phyloP scores from a whole-genome alignment of 2,113 vertebrate genomes.

The Calyptommatus sinebrachiatus region DNA sequence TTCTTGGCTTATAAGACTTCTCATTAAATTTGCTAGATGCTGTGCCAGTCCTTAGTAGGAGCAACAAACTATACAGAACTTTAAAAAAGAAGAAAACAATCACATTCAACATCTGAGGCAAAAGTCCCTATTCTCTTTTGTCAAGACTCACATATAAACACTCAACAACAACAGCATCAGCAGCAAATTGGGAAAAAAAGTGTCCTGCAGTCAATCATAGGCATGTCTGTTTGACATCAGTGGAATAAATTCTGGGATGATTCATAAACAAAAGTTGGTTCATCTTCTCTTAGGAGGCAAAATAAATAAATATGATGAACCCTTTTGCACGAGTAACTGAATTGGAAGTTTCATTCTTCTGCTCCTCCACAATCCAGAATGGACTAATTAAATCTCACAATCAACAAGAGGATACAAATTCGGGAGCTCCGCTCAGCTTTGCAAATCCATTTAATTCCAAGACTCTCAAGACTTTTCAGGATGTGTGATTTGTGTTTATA shows the following conservation, averaged over 20 bases:
- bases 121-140: too few species aligned
- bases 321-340: slow-evolving; percentile 17
- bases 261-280: neutral
- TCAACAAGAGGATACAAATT: slow-evolving; percentile 24
- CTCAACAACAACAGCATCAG: too few species aligned
- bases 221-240: neutral
- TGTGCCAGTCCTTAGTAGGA: too few species aligned
- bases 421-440: slow-evolving; percentile 41
- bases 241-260: neutral
- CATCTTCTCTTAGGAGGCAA: slow-evolving; percentile 4
- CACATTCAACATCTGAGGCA: too few species aligned
- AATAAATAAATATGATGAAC: neutral
- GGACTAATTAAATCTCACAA: slow-evolving; percentile 47
- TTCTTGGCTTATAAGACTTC: neutral
- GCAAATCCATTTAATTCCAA: slow-evolving; percentile 56
- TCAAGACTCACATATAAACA: too few species aligned
- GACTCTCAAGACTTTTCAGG: slow-evolving; percentile 34
- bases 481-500: slow-evolving; percentile 22
- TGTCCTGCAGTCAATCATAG: too few species aligned
- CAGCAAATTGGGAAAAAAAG: too few species aligned
- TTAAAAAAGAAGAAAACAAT: too few species aligned
- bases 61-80: too few species aligned
- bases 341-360: slow-evolving; percentile 47
- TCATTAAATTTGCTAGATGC: too few species aligned
- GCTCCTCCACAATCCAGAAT: slow-evolving; percentile 11